phyloP scores from a whole-genome alignment of 2,888 invertebrate genomes.

The Aproaerema taeniolella region DNA sequence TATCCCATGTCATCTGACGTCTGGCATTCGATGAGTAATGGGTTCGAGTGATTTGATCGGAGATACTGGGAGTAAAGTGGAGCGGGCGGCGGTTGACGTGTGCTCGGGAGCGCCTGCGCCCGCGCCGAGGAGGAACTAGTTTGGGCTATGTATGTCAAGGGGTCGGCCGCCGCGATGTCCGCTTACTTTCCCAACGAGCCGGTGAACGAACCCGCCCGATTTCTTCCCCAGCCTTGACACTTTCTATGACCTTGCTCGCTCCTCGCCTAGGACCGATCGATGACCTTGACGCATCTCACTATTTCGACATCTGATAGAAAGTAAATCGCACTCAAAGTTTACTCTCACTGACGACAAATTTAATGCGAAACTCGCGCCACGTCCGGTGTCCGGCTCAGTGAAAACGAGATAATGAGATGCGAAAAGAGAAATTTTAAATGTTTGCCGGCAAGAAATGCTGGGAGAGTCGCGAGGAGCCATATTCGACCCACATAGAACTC shows the following conservation, averaged over 20 bases:
- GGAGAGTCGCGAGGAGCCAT: conserved; percentile 64
- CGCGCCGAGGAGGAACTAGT: conserved; percentile 54
- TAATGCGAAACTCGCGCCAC: conserved; percentile 53
- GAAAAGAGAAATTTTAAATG: conserved; percentile 75
- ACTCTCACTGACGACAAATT: conserved; percentile 69
- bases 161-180: conserved; percentile 52
- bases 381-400: conserved; percentile 50
- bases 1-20: conserved; percentile 24
- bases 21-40: conserved; percentile 21
- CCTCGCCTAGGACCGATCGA: conserved; percentile 42
- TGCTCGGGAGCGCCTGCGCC: conserved; percentile 26
- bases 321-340: conserved; percentile 56
- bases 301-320: conserved; percentile 50
- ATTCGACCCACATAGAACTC: conserved; percentile 65
- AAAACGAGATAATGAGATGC: conserved; percentile 73
- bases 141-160: conserved; percentile 65
- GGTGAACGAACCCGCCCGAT: conserved; percentile 66
- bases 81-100: not conserved
- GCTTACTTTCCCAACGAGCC: conserved; percentile 68
- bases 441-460: conserved; percentile 68
- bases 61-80: conserved; percentile 24
- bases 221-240: conserved; percentile 75
- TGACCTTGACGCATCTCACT: conserved; percentile 53
- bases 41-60: conserved; percentile 26
- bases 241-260: conserved; percentile 68